Conservation (phyloP, 2,888 invertebrate genomes). For the Coelinius sp. region DNA sequence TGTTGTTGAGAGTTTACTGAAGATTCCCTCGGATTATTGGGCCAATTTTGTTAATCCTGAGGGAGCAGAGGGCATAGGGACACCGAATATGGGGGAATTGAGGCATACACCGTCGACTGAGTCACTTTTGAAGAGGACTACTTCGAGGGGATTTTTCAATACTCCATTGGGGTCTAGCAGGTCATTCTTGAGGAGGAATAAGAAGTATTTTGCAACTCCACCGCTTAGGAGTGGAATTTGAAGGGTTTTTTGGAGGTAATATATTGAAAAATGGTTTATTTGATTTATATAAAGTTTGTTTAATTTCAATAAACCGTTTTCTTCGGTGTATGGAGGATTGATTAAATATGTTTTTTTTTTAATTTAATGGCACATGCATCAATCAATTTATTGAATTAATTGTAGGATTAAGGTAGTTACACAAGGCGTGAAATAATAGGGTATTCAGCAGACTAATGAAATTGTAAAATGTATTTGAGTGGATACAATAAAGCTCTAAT, state of each 20-base stretch:
- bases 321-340: no score
- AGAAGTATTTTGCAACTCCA: conserved; percentile 68
- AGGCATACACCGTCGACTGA: conserved; percentile 68
- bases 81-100: conserved; percentile 62
- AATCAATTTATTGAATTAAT: no score
- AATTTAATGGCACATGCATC: no score
- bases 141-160: conserved; percentile 62
- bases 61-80: conserved; percentile 55
- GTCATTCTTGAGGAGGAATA: conserved; percentile 64
- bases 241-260: conserved; percentile 21
- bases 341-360: no score
- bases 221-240: conserved; percentile 61
- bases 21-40: conserved; percentile 84
- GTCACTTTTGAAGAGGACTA: conserved; percentile 65
- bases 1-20: conserved; percentile 80
- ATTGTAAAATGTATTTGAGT: not conserved
- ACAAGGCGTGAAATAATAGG: no score
- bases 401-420: no score
- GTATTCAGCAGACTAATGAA: no score
- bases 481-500: conserved; percentile 47
- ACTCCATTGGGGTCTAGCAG: conserved; percentile 66
- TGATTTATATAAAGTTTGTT: no score
- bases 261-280: not conserved
- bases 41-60: conserved; percentile 77
- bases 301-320: no score